A percentile compares a stretch with the other conserved stretches of the same genome.
These are phyloP conservation scores for Notolepis coatsorum DNA, from an alignment of 2,797 vertebrate species.

Conservation along the genomic window DNA sequence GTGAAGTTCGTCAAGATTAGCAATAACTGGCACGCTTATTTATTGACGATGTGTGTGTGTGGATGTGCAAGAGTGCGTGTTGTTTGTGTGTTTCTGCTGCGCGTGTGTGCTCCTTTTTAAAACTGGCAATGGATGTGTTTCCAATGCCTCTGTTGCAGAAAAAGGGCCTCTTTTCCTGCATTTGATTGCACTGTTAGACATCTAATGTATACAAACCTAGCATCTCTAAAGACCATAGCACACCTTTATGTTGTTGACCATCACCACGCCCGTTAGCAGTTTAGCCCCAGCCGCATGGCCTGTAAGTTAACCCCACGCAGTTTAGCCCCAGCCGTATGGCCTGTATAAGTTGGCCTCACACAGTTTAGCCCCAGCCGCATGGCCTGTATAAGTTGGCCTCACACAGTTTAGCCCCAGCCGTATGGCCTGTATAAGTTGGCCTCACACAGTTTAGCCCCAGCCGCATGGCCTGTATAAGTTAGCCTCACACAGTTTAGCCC, in stretches of 20 bases:
- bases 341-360: conserved; percentile 42
- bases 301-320: conserved; percentile 37
- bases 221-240: conserved; percentile 30
- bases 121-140: conserved; percentile 37
- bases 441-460: conserved; percentile 26
- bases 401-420: conserved; percentile 26
- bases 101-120: conserved; percentile 12
- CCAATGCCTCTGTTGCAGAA: conserved; percentile 50
- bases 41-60: conserved; percentile 61
- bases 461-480: conserved; percentile 40
- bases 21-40: conserved; percentile 79
- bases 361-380: conserved; percentile 28
- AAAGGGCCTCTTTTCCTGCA: conserved; percentile 35
- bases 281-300: conserved; percentile 35
- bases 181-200: conserved; percentile 51
- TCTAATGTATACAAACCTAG: conserved; percentile 25
- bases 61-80: conserved; percentile 65
- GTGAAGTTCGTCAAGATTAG: conserved; percentile 72
- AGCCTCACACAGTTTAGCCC: conserved; percentile 32
- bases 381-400: conserved; percentile 42
- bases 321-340: conserved; percentile 32
- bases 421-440: conserved; percentile 41
- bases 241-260: conserved; percentile 24
- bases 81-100: background rate
- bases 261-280: conserved; percentile 21